Percentiles rank a stretch among this genome's conserved stretches.
These are phyloP conservation scores for Scaptodrosophila lebanonensis DNA, from an alignment of 1,140 invertebrate species.

Conservation along the genomic window DNA sequence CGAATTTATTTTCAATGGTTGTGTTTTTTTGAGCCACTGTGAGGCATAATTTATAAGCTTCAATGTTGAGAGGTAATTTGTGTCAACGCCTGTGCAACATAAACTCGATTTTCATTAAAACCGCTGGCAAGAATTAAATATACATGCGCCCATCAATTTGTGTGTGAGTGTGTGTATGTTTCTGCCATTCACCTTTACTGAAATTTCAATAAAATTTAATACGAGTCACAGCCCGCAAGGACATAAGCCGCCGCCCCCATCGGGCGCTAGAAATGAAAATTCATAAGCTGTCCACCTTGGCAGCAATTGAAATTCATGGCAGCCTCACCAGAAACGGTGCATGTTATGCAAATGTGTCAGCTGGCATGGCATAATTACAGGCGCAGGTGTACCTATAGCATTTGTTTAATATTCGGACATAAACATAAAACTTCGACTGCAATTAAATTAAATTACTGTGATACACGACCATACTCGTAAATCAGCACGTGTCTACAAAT, in stretches of 20 bases:
- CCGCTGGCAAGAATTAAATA: slow-evolving; percentile 7
- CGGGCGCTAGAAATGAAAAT: slow-evolving; percentile 52
- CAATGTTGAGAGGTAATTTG: slow-evolving; percentile 52
- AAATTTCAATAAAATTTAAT: slow-evolving; percentile 66
- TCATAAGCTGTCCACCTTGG: slow-evolving; percentile 38
- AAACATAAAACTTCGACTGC: too few species aligned
- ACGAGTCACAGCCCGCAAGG: slow-evolving; percentile 37
- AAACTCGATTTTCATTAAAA: slow-evolving; percentile 68
- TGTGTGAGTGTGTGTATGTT: slow-evolving; percentile 27
- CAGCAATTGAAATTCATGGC: slow-evolving; percentile 68
- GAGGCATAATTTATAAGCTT: too few species aligned
- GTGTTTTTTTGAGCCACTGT: too few species aligned
- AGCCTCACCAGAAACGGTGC: slow-evolving; percentile 11
- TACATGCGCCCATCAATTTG: slow-evolving; percentile 19
- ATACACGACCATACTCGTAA: too few species aligned
- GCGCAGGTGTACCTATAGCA: slow-evolving; percentile 20
- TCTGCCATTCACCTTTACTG: slow-evolving; percentile 34
- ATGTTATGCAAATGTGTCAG: slow-evolving; percentile 16
- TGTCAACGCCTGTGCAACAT: slow-evolving; percentile 43
- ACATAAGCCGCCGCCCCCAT: slow-evolving; percentile 51
- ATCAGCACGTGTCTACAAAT: too few species aligned
- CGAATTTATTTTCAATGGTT: too few species aligned
- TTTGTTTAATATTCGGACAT: too few species aligned
- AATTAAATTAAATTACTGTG: slow-evolving; percentile 2
- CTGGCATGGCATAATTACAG: slow-evolving; percentile 33